A percentile compares a stretch with the other conserved stretches of the same genome.
These are phyloP conservation scores for Lucinisca nassula DNA, from an alignment of 2,888 invertebrate species.

Conservation along the genomic window DNA sequence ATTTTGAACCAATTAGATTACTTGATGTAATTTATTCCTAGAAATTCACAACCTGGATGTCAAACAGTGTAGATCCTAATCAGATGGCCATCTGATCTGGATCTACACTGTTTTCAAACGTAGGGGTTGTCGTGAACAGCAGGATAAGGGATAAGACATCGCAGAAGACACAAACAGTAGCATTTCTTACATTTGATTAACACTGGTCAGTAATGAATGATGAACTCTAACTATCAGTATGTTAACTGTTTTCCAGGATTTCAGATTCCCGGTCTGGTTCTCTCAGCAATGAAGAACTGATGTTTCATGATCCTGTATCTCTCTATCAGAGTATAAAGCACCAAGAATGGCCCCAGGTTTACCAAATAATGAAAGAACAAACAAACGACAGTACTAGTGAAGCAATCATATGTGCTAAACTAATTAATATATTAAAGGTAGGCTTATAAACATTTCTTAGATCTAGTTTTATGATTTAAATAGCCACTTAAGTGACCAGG, in stretches of 20 bases:
- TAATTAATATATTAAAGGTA: background rate
- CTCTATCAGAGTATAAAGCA: background rate
- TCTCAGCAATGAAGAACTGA: background rate
- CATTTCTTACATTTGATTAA: too few relatives aligned
- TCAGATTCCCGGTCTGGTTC: background rate
- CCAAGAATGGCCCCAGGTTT: background rate
- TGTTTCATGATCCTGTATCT: background rate
- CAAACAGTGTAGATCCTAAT: too few relatives aligned
- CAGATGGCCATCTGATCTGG: too few relatives aligned
- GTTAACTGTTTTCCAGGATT: background rate
- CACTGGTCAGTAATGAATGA: too few relatives aligned
- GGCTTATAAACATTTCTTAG: background rate
- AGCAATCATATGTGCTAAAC: background rate
- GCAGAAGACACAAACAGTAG: too few relatives aligned
- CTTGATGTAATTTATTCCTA: too few relatives aligned
- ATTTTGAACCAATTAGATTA: too few relatives aligned
- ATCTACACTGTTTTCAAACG: too few relatives aligned
- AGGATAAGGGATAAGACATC: too few relatives aligned
- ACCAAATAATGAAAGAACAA: background rate
- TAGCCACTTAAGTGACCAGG: background rate
- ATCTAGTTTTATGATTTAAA: background rate
- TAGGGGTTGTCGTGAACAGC: too few relatives aligned
- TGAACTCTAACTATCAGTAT: too few relatives aligned
- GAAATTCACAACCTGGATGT: too few relatives aligned
- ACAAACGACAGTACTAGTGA: background rate